These are phyloP conservation scores for Toxostoma redivivum DNA, from an alignment of 2,113 vertebrate genomes.

Conservation along the genomic window DNA sequence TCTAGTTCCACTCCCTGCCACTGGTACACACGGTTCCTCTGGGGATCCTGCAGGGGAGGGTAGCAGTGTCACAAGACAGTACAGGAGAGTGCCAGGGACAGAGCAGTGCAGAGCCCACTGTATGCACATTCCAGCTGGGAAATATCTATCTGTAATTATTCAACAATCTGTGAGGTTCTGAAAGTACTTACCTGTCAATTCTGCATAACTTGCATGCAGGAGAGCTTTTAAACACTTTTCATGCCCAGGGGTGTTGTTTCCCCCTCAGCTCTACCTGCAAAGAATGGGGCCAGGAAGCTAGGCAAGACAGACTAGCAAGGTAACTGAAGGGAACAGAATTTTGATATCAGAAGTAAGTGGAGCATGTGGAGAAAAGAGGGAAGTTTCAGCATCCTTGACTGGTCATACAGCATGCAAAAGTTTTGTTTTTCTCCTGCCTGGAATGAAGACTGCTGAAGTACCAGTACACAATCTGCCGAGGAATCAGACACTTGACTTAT, in stretches of 20 bases:
- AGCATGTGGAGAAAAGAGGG: not conserved
- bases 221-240: not conserved
- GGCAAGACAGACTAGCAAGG: not conserved
- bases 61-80: not conserved
- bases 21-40: slow-evolving; percentile 68
- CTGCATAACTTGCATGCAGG: not conserved
- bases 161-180: not conserved
- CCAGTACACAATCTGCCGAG: not conserved
- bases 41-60: slow-evolving; percentile 63
- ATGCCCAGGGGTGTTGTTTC: rapidly evolving
- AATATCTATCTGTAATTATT: not conserved
- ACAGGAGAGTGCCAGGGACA: not conserved
- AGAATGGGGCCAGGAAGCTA: not conserved
- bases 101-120: not conserved
- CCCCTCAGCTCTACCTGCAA: not conserved
- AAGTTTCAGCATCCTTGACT: not conserved
- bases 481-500: not conserved
- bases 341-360: not conserved
- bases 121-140: not conserved
- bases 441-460: not conserved
- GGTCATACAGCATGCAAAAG: not conserved
- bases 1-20: slow-evolving; percentile 64
- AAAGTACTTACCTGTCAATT: not conserved
- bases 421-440: not conserved
- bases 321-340: not conserved